Conservation (phyloP, 30 jellyfish, hydroid and myxozoan species). For the Rhopilema esculentum region DNA sequence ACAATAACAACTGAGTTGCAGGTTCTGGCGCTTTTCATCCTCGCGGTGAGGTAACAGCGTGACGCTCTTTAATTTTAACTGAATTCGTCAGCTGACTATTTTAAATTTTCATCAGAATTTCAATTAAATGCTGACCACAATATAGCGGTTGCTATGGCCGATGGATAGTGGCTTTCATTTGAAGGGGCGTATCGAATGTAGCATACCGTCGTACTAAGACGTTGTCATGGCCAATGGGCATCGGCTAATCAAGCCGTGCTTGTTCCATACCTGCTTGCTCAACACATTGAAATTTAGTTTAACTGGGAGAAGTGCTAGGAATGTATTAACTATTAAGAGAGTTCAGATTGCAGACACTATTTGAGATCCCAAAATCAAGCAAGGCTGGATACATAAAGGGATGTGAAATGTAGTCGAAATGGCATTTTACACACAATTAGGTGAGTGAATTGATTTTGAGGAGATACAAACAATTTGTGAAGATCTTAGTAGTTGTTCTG, state of each 20-base stretch:
- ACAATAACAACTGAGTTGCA: no score
- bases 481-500: no score
- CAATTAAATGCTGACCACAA: background rate
- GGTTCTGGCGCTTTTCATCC: no score
- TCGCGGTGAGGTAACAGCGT: background rate
- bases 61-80: background rate
- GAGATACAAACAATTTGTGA: no score
- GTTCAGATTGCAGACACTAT: background rate
- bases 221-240: background rate
- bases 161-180: background rate
- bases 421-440: background rate
- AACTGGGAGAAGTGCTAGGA: background rate
- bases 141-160: background rate
- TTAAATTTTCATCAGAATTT: background rate
- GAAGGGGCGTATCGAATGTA: background rate
- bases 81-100: background rate
- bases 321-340: background rate
- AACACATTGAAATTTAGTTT: background rate
- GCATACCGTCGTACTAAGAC: background rate
- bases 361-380: background rate
- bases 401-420: background rate
- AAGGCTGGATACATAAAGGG: background rate
- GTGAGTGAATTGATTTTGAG: background rate
- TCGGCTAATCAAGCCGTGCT: background rate
- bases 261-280: background rate